Evolutionary conservation across 2,113 vertebrate genomes (phyloP).

Genomic region (Microtus montanus): DNA sequence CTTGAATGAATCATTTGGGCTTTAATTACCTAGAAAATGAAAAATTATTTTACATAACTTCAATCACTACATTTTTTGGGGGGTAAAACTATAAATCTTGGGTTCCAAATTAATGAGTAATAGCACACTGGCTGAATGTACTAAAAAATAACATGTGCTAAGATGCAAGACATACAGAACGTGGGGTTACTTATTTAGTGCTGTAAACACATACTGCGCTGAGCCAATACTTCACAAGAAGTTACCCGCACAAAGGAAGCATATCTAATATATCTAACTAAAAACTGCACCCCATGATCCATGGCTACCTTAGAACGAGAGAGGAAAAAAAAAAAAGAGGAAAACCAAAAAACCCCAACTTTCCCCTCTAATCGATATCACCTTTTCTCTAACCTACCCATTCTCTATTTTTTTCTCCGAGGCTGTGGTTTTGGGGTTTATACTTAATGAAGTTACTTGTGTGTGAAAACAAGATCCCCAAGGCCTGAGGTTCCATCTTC

Average conservation of each 20-base stretch:
- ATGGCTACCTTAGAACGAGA: not conserved
- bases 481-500: not conserved
- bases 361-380: slow-evolving; percentile 44
- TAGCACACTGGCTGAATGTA: slow-evolving; percentile 53
- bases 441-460: slow-evolving; percentile 64
- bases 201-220: slow-evolving; percentile 23
- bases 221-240: slow-evolving; percentile 58
- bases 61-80: slow-evolving; percentile 15
- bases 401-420: slow-evolving; percentile 63
- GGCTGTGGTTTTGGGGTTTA: slow-evolving; percentile 58
- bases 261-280: slow-evolving; percentile 31
- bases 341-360: slow-evolving; percentile 33
- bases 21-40: slow-evolving; percentile 62
- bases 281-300: slow-evolving; percentile 1
- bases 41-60: not conserved
- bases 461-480: slow-evolving; percentile 45
- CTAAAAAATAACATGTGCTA: slow-evolving; percentile 58
- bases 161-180: slow-evolving; percentile 38
- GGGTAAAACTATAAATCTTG: not conserved
- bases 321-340: not conserved
- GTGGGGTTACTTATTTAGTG: slow-evolving; percentile 57
- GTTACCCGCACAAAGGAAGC: slow-evolving; percentile 50
- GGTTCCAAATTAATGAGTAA: slow-evolving; percentile 43
- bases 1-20: slow-evolving; percentile 22
- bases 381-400: slow-evolving; percentile 46